Percentiles rank a stretch among this genome's conserved stretches.
Evolutionary conservation across 2,113 vertebrate genomes (phyloP).

Genomic region (Chaetura pelagica): DNA sequence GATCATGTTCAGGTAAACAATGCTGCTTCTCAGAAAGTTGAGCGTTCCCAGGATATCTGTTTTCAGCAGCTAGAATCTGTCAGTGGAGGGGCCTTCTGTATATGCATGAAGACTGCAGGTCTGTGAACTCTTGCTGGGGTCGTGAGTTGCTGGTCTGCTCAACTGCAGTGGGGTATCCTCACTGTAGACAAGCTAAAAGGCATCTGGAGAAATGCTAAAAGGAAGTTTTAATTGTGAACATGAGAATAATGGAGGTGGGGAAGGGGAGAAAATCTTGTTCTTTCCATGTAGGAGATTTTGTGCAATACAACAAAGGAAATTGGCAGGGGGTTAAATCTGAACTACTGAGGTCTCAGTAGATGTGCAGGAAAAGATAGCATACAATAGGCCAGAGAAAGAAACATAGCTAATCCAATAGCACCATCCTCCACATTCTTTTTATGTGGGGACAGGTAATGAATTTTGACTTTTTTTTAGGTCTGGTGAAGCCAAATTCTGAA

Average conservation of each 20-base stretch:
- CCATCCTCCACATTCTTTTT: neutral
- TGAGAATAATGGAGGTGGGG: neutral
- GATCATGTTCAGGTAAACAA: slow-evolving; percentile 43
- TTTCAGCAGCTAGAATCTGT: slow-evolving; percentile 4
- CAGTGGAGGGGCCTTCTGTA: neutral
- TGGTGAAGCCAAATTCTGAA: neutral
- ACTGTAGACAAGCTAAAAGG: neutral
- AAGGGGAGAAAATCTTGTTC: neutral
- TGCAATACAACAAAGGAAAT: neutral
- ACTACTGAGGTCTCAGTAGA: neutral
- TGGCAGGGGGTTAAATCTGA: neutral
- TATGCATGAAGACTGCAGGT: neutral
- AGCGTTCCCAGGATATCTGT: slow-evolving; percentile 19
- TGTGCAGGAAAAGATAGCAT: neutral
- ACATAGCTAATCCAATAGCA: neutral
- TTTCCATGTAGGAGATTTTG: neutral
- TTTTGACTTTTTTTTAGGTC: neutral
- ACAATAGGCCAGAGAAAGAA: neutral
- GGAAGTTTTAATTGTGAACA: neutral
- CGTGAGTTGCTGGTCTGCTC: neutral
- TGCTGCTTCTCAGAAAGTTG: slow-evolving; percentile 9
- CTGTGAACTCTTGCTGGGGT: neutral
- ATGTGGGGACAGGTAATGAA: neutral
- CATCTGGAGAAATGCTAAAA: neutral
- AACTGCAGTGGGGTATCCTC: neutral